Evolutionary conservation across 2,797 vertebrate genomes (phyloP).

Genomic region (Tauraco hartlaubi): DNA sequence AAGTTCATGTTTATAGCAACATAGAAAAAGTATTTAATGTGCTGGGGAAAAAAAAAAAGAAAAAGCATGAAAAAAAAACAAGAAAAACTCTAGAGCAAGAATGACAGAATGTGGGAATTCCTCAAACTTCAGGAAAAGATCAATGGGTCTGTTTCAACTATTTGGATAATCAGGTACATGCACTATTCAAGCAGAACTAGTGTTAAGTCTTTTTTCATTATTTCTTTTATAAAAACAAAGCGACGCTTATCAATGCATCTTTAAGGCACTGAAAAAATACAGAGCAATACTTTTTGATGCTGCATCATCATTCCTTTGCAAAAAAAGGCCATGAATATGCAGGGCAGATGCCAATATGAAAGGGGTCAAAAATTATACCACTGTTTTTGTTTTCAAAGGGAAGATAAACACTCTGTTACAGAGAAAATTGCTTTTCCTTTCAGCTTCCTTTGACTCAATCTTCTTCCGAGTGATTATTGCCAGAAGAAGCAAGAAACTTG

Average conservation of each 20-base stretch:
- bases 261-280: background rate
- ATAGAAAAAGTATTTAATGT: background rate
- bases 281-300: background rate
- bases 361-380: background rate
- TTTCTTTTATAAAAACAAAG: background rate
- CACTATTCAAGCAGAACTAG: background rate
- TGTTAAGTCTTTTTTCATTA: background rate
- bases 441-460: background rate
- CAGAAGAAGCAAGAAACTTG: background rate
- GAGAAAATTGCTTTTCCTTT: conserved; percentile 17
- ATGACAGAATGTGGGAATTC: background rate
- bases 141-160: background rate
- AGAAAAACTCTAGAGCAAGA: background rate
- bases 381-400: background rate
- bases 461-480: background rate
- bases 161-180: background rate
- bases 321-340: background rate
- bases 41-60: background rate
- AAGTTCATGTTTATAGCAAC: background rate
- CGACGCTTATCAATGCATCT: background rate
- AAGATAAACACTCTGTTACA: background rate
- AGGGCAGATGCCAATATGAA: background rate
- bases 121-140: background rate
- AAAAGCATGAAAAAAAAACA: background rate
- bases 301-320: background rate